Evolutionary conservation across 2,888 invertebrate species (phyloP), one percentile per base, ranked within the genome.

Genomic region (Cryptocheilus praepositus): DNA sequence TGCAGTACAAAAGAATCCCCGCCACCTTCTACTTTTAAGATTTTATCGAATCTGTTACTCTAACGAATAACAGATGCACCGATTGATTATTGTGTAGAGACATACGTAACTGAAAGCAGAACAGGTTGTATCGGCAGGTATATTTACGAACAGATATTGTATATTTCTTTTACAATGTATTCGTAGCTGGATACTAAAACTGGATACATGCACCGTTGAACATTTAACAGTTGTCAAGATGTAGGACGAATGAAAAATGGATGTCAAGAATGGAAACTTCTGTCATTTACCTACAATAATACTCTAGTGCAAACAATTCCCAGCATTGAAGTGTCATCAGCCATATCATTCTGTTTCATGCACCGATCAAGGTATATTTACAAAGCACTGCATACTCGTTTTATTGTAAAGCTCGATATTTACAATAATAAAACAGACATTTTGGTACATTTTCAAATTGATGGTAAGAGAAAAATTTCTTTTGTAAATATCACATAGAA

Each of bases 401-500:
- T 73, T 72, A 70, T 74, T 80, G 72, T 76, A 72, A 70, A 61
- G 64, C 53, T 21, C 58, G 61, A 66, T 63, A 68, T 52, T 58
- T 64, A 64, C 21, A 64, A 64, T 18, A 67, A 65, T 67, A 63
- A 76, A 65, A 55, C 55, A 70, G 54, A 55, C 58, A 45, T 64
- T 76, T 75, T 73, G 66, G 59, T 61, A 70, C 63, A 67, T 71
- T 71, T 74, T 56, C 54, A 66, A 76, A 68, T 59, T 65, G 55
- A 72, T 70, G 60, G 69, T 63, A 64, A 57, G 63, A 68, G 22
- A 58, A 57, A 61, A 19, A 52, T 64, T 67, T 73, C 68, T 72
- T 80, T 80, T 79, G 80, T 79, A 80, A 74, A 79, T 80, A 80
- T 63, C 57, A 64, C 61, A 58, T 62, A 73, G 67, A 77, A 73